Base-by-base conservation (phyloP, 2,888 invertebrate genomes). In the Epirrita christyi region DNA sequence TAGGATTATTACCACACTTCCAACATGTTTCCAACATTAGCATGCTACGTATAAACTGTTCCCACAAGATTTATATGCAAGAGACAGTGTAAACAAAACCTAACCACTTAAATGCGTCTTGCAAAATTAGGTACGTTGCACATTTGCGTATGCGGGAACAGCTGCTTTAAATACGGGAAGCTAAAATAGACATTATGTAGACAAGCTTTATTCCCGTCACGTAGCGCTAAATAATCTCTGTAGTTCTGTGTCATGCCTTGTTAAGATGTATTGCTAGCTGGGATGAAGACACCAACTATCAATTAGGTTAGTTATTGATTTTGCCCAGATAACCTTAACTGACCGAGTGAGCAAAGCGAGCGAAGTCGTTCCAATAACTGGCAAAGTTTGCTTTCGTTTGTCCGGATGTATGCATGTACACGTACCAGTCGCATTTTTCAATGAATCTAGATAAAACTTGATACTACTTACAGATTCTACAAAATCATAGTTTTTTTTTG, bases 91-190 rank as follows among this genome's bases (percentile, higher is more conserved):
- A 59, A 51, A 65, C 59, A 55, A 45, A 55, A 27, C 65, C 53
- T 51, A 49, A 49, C 44, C 41, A 29, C 44, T 50, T 59, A 61
- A 64, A 64, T 64, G 38, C 43, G 55, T 64, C 64, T 59, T 48
- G 59, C 52, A 51, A 60, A 64, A 64, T 64, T 64, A 64, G 63
- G 52, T 64, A 47, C 64, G 59, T 59, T 66, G 59, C 61, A 63
- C 58, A 61, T 61, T 60, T 45, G 61, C 59, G 59, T 44, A 55
- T 53, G 65, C 38, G 41, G 55, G 56, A 58, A 54, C 62, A 63
- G 62, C 62, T 62, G 62, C 55, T 46, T 51, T 51, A 49, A 52
- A 55, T 52, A 48, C 53, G 49, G 57, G 52, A 52, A 56, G 44
- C 58, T 61, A 58, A 58, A 54, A 61, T 52, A 63, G 54, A 61